These are phyloP conservation scores for Pseudolaguvia tuberculata DNA, from an alignment of 2,113 vertebrate genomes.

Conservation along the genomic window DNA sequence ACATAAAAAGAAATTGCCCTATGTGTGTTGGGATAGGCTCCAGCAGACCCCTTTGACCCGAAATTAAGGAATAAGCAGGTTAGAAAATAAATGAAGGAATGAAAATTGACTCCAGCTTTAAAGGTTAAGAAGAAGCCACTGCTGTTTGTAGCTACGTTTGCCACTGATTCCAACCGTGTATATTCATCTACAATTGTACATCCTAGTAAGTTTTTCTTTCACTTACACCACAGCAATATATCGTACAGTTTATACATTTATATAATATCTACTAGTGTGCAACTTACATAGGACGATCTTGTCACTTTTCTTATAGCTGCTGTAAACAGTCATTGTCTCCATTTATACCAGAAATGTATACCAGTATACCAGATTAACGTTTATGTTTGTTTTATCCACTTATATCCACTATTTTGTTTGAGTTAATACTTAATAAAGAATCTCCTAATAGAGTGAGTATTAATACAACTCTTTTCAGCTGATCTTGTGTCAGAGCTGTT, in stretches of 20 bases:
- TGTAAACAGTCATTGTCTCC: too few relatives aligned
- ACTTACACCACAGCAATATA: background rate
- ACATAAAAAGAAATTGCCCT: too few relatives aligned
- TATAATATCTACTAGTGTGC: background rate
- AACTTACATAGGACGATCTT: background rate
- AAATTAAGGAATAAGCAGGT: too few relatives aligned
- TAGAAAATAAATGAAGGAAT: too few relatives aligned
- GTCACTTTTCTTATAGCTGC: background rate
- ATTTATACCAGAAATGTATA: too few relatives aligned
- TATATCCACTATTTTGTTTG: too few relatives aligned
- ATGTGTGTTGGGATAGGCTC: too few relatives aligned
- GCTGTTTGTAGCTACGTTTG: background rate
- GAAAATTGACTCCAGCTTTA: background rate
- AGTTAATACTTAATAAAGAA: background rate
- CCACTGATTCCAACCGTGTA: background rate
- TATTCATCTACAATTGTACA: background rate
- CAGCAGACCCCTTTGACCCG: too few relatives aligned
- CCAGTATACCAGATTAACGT: background rate
- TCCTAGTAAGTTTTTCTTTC: background rate
- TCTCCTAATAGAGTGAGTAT: background rate
- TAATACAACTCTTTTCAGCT: background rate
- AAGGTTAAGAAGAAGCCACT: background rate
- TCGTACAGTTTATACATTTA: background rate
- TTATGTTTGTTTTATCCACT: background rate
- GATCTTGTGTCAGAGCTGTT: background rate